Evolutionary conservation across 2,113 vertebrate genomes (phyloP).

Genomic region (Microcebus jonahi): DNA sequence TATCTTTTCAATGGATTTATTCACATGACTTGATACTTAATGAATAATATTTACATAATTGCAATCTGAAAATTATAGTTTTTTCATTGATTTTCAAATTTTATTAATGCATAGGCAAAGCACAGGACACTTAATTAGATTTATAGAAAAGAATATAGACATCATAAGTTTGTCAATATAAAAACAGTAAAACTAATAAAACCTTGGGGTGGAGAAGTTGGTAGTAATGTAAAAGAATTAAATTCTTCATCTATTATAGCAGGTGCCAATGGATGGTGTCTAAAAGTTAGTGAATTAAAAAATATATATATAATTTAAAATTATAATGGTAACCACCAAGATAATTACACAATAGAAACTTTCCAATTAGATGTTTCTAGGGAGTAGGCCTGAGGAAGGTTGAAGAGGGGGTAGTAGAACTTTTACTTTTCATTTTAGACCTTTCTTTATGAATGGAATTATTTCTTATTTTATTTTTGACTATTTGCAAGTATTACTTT

Average conservation of each 20-base stretch:
- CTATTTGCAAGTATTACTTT: not conserved
- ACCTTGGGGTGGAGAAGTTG: not conserved
- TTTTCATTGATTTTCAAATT: not conserved
- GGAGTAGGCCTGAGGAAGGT: not conserved
- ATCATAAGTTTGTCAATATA: not conserved
- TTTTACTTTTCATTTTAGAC: not conserved
- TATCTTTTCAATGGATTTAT: not conserved
- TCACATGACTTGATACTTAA: not conserved
- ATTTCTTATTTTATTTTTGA: not conserved
- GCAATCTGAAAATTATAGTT: not conserved
- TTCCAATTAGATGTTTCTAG: not conserved
- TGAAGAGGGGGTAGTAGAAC: not conserved
- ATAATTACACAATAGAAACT: not conserved
- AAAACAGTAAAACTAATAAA: not conserved
- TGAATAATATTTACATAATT: not conserved
- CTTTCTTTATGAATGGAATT: not conserved
- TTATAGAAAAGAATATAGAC: not conserved
- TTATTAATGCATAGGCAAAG: not conserved
- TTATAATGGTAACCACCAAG: not conserved
- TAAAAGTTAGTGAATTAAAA: not conserved
- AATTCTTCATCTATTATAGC: not conserved
- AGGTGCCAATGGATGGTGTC: not conserved
- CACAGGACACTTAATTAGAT: not conserved
- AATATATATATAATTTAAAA: not conserved
- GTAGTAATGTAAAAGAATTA: not conserved